Evolutionary conservation across 2,797 vertebrate species (phyloP).

Genomic region (Sternarchorhynchus goeldii): DNA sequence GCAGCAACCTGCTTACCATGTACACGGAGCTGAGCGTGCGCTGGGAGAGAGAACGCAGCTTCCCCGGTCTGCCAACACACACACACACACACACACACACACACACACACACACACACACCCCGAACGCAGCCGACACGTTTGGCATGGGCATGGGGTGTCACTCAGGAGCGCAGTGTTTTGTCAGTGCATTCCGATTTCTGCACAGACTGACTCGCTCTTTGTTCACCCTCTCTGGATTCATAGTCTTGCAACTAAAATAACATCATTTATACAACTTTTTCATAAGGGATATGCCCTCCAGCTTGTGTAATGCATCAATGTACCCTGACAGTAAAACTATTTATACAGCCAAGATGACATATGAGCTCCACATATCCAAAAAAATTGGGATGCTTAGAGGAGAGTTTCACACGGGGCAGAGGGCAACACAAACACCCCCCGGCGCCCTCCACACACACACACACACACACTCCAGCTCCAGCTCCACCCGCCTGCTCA

Average conservation of each 20-base stretch:
- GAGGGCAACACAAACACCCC: slow-evolving; percentile 13
- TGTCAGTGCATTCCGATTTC: slow-evolving; percentile 59
- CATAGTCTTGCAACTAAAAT: slow-evolving; percentile 70
- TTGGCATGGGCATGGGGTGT: slow-evolving; percentile 50
- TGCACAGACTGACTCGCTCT: slow-evolving; percentile 62
- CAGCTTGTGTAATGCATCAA: slow-evolving; percentile 66
- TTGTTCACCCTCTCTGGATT: slow-evolving; percentile 64
- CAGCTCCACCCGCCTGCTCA: slow-evolving; percentile 52
- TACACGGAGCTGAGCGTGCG: slow-evolving; percentile 49
- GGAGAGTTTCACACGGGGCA: slow-evolving; percentile 60
- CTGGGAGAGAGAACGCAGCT: slow-evolving; percentile 6
- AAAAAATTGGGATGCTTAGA: slow-evolving; percentile 60
- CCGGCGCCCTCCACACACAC: not conserved
- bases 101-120: slow-evolving; percentile 54
- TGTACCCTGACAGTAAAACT: slow-evolving; percentile 63
- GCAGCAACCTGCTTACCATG: slow-evolving; percentile 56
- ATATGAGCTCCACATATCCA: slow-evolving; percentile 69
- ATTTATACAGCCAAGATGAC: slow-evolving; percentile 68
- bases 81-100: slow-evolving; percentile 41
- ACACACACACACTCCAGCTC: slow-evolving; percentile 32
- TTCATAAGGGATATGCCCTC: slow-evolving; percentile 64
- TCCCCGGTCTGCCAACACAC: slow-evolving; percentile 57
- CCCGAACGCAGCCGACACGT: slow-evolving; percentile 54
- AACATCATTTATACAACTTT: slow-evolving; percentile 63
- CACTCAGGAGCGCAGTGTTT: slow-evolving; percentile 56